Percentiles rank a stretch among this genome's conserved stretches.
These are phyloP conservation scores for Castor canadensis DNA, from an alignment of 2,113 vertebrate genomes.

Conservation along the genomic window DNA sequence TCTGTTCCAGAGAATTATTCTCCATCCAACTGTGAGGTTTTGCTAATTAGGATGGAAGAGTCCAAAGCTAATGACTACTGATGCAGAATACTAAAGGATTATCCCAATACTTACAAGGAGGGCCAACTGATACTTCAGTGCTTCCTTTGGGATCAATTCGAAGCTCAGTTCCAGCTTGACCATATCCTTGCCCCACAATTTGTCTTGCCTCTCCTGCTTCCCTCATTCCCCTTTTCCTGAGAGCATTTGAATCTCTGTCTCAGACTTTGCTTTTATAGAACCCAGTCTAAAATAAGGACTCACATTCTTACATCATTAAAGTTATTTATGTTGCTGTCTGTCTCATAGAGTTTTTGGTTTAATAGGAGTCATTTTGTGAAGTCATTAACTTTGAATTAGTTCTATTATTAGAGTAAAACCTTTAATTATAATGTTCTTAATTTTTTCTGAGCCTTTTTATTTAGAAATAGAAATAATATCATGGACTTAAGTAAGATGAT, in stretches of 20 bases:
- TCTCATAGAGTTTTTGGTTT: background rate
- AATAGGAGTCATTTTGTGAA: background rate
- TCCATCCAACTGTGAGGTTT: background rate
- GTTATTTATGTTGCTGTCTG: background rate
- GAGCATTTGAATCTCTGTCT: background rate
- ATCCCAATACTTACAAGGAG: background rate
- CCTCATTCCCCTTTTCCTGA: background rate
- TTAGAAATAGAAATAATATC: conserved; percentile 43
- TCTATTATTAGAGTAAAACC: background rate
- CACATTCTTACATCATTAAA: background rate
- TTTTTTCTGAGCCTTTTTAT: background rate
- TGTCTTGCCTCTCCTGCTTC: background rate
- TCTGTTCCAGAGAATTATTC: background rate
- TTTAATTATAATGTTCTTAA: background rate
- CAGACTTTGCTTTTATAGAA: background rate
- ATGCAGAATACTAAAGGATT: background rate
- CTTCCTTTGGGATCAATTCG: background rate
- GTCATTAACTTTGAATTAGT: conserved; percentile 18
- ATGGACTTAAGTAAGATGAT: background rate
- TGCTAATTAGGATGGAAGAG: background rate
- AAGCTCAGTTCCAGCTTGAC: background rate
- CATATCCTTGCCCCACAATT: background rate
- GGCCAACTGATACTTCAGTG: background rate
- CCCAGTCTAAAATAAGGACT: background rate
- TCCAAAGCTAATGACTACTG: background rate